Conservation (phyloP, 2,888 invertebrate genomes). For the Pachydiplax longipennis region DNA sequence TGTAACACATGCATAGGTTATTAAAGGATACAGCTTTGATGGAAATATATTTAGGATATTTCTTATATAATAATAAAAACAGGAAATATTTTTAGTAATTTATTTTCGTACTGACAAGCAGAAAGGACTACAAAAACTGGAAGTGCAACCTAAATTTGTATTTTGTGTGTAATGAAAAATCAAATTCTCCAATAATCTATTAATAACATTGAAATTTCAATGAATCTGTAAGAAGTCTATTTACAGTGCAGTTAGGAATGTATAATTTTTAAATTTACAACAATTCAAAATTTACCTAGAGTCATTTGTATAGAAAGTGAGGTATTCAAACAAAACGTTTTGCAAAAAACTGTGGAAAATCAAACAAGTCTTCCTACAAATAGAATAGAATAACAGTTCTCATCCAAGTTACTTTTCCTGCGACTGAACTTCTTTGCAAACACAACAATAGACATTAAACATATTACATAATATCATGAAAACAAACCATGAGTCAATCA, state of each 20-base stretch:
- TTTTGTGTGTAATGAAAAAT: constrained; percentile 12
- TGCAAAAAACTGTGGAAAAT: constrained; percentile 13
- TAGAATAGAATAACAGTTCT: not conserved
- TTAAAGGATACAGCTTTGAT: too few species aligned
- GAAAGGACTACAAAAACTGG: constrained; percentile 39
- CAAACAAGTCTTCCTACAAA: not conserved
- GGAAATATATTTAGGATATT: too few species aligned
- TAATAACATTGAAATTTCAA: constrained; percentile 6
- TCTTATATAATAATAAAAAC: too few species aligned
- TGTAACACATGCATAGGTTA: too few species aligned
- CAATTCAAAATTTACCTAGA: constrained; percentile 1
- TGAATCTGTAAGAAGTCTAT: not conserved
- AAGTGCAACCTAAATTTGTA: constrained; percentile 41
- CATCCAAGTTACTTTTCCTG: not conserved
- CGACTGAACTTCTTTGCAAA: not conserved
- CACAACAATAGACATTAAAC: constrained; percentile 21
- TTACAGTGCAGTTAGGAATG: constrained; percentile 10
- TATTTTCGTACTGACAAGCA: constrained; percentile 40
- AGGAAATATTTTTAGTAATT: not conserved
- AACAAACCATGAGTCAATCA: constrained; percentile 7
- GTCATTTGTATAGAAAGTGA: constrained; percentile 19
- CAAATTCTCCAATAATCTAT: constrained; percentile 24
- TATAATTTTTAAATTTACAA: not conserved
- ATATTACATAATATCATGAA: constrained; percentile 34
- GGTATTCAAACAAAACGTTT: constrained; percentile 28